phyloP scores from a whole-genome alignment of 2,113 vertebrate genomes.

The Garra rufa region DNA sequence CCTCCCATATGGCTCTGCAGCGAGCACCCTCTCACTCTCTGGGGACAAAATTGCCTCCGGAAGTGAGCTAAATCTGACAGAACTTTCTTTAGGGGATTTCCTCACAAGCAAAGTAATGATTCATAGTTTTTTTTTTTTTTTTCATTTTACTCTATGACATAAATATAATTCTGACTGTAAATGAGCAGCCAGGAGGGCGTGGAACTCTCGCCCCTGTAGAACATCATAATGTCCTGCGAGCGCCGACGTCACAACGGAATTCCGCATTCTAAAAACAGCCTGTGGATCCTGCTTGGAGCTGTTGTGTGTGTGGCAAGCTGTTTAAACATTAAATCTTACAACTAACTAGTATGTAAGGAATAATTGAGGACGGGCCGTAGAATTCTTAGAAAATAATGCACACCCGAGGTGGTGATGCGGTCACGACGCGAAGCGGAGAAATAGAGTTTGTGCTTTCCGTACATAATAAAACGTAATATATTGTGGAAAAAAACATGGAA shows the following conservation, averaged over 20 bases:
- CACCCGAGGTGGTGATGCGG: too few species aligned
- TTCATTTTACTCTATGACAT: neutral
- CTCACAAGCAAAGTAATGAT: neutral
- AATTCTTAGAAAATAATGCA: too few species aligned
- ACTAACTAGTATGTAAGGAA: too few species aligned
- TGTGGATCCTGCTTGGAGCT: constrained; percentile 16
- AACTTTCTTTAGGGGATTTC: neutral
- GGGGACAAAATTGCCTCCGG: neutral
- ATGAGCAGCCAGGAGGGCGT: neutral
- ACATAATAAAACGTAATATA: too few species aligned
- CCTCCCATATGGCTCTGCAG: too few species aligned
- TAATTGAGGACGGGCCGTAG: too few species aligned
- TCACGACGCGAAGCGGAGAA: too few species aligned
- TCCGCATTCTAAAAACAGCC: constrained; percentile 43
- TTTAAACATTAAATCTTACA: neutral
- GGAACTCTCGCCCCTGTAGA: neutral
- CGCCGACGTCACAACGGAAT: constrained; percentile 40
- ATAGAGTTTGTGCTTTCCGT: too few species aligned
- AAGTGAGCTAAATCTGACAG: neutral
- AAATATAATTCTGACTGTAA: neutral
- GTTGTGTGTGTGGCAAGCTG: constrained; percentile 17
- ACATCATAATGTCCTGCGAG: neutral
- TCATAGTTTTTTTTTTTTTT: neutral
- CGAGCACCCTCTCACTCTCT: too few species aligned
- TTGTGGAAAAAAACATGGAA: too few species aligned